phyloP scores from a whole-genome alignment of 1,140 invertebrate genomes.

The Aradophagus sp. region DNA sequence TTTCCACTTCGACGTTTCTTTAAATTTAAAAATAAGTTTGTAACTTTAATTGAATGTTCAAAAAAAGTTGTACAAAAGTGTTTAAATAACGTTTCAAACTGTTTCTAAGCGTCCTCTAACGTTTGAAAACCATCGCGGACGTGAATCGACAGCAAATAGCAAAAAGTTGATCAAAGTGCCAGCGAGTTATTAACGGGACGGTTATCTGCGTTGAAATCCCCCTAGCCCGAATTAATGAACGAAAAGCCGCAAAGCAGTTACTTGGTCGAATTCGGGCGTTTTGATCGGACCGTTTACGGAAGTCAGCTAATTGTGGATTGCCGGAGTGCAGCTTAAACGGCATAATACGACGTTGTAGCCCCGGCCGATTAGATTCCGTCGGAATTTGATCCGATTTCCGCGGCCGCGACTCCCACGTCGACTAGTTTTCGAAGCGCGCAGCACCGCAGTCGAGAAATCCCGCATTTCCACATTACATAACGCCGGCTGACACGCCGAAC shows the following conservation, averaged over 20 bases:
- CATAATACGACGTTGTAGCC: slow-evolving; percentile 21
- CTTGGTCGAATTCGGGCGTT: neutral
- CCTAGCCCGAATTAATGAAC: neutral
- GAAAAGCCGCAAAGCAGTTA: slow-evolving; percentile 1
- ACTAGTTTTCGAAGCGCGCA: slow-evolving; percentile 19
- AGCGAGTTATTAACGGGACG: too few species aligned
- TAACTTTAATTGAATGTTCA: too few species aligned
- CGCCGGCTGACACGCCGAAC: slow-evolving; percentile 17
- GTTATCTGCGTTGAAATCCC: neutral
- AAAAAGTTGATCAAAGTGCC: too few species aligned
- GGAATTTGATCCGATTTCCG: slow-evolving; percentile 31
- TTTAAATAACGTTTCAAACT: too few species aligned
- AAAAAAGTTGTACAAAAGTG: too few species aligned
- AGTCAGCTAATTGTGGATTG: slow-evolving; percentile 20
- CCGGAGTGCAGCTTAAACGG: slow-evolving; percentile 13
- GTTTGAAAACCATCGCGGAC: too few species aligned
- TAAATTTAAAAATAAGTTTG: too few species aligned
- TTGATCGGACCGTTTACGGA: slow-evolving; percentile 7
- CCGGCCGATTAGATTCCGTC: slow-evolving; percentile 21
- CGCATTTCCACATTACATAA: slow-evolving; percentile 29
- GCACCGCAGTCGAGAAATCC: slow-evolving; percentile 22
- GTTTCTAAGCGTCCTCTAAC: too few species aligned
- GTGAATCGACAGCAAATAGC: too few species aligned
- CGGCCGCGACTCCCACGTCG: slow-evolving; percentile 7
- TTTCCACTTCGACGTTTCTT: too few species aligned